Evolutionary conservation across 2,113 vertebrate genomes (phyloP).

Genomic region (Azemiops feae): DNA sequence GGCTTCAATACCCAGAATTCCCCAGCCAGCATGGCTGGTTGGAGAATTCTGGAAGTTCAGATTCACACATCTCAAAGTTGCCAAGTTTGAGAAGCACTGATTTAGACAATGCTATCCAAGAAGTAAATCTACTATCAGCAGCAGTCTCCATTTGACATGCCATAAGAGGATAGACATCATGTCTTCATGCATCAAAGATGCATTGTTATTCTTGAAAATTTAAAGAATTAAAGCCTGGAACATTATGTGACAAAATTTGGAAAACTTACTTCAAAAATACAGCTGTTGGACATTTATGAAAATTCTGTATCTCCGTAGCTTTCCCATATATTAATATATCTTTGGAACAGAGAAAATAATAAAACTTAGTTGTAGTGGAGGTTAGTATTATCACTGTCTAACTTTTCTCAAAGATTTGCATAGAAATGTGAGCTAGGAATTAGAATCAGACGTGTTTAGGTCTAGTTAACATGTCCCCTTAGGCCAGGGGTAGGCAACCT

Average conservation of each 20-base stretch:
- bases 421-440: not conserved
- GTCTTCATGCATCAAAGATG: not conserved
- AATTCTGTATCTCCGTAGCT: not conserved
- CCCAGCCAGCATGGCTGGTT: not conserved
- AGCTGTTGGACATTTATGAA: not conserved
- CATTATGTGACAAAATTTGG: not conserved
- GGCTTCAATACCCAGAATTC: not conserved
- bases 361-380: not conserved
- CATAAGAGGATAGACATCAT: not conserved
- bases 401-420: not conserved
- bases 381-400: not conserved
- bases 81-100: not conserved
- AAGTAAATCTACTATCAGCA: not conserved
- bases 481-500: too few relatives aligned
- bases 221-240: not conserved
- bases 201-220: not conserved
- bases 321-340: not conserved
- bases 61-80: not conserved
- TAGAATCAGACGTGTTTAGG: not conserved
- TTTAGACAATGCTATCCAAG: not conserved
- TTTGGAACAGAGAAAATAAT: not conserved
- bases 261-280: not conserved
- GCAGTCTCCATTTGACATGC: not conserved
- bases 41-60: not conserved
- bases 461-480: not conserved